Conservation (phyloP, 2,113 vertebrate genomes). For the Proterorhinus semilunaris region DNA sequence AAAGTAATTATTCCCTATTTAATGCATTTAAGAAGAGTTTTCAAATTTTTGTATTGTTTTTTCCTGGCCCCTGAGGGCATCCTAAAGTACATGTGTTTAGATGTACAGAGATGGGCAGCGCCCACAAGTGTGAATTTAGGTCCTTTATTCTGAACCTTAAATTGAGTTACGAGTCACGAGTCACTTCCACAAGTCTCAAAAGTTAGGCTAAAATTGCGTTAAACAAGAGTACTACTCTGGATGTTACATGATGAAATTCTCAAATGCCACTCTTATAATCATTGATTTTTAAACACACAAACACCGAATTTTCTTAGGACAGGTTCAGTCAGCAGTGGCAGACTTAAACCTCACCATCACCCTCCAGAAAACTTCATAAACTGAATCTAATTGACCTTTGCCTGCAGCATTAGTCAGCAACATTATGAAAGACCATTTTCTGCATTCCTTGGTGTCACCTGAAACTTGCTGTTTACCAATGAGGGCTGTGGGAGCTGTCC, state of each 20-base stretch:
- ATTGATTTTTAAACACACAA: constrained; percentile 27
- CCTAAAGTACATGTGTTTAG: too few relatives aligned
- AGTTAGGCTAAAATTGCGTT: too few relatives aligned
- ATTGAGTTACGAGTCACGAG: too few relatives aligned
- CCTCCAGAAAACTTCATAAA: background rate
- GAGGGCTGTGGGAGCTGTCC: constrained; percentile 57
- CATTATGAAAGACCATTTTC: constrained; percentile 64
- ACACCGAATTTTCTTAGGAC: constrained; percentile 20
- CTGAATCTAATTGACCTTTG: constrained; percentile 30
- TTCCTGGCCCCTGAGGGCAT: too few relatives aligned
- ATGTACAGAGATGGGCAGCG: too few relatives aligned
- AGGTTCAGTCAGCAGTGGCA: constrained; percentile 18
- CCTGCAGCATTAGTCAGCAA: constrained; percentile 45
- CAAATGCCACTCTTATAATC: constrained; percentile 12
- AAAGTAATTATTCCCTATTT: too few relatives aligned
- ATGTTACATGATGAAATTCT: background rate
- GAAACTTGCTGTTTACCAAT: constrained; percentile 63
- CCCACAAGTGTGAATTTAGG: too few relatives aligned
- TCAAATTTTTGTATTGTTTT: too few relatives aligned
- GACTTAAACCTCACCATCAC: constrained; percentile 7
- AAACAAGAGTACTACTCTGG: too few relatives aligned
- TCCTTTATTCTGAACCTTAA: too few relatives aligned
- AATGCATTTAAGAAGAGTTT: too few relatives aligned
- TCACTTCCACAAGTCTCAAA: too few relatives aligned
- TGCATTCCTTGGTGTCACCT: constrained; percentile 63